phyloP scores from a whole-genome alignment of 2,888 invertebrate genomes.

The Biston betularia region DNA sequence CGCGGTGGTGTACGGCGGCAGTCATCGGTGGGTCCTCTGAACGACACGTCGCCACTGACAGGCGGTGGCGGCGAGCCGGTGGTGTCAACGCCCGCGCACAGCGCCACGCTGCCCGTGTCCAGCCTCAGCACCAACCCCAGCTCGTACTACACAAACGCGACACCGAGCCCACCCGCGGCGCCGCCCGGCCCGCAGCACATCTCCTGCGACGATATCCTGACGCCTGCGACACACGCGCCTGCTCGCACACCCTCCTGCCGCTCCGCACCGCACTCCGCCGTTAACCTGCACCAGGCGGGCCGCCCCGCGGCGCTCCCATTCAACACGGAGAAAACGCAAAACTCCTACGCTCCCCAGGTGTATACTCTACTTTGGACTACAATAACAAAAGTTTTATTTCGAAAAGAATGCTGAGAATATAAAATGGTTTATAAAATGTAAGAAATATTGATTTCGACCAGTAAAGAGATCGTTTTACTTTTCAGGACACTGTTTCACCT shows the following conservation, averaged over 20 bases:
- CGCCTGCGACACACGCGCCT: conserved; percentile 62
- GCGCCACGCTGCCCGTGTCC: conserved; percentile 84
- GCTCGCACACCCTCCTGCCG: conserved; percentile 75
- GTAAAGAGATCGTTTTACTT: conserved; percentile 19
- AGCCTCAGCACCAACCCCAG: conserved; percentile 82
- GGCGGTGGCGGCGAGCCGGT: conserved; percentile 71
- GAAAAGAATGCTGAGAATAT: too few species aligned
- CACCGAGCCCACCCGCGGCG: conserved; percentile 85
- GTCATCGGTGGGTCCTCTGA: conserved; percentile 87
- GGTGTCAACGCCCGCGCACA: conserved; percentile 80
- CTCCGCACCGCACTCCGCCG: conserved; percentile 81
- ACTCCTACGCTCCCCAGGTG: conserved; percentile 48
- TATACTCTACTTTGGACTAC: not conserved
- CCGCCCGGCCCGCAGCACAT: conserved; percentile 72
- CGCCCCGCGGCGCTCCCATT: conserved; percentile 74
- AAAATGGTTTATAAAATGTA: too few species aligned
- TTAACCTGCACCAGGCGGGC: conserved; percentile 78
- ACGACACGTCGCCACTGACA: conserved; percentile 82
- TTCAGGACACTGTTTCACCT: conserved; percentile 77
- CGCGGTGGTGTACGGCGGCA: conserved; percentile 87
- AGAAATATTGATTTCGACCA: too few species aligned
- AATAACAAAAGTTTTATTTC: too few species aligned
- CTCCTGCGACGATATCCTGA: conserved; percentile 80
- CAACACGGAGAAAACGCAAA: conserved; percentile 67
- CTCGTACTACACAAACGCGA: conserved; percentile 88